These are phyloP conservation scores for Clunio marinus DNA, from an alignment of 2,888 invertebrate species.

Conservation along the genomic window DNA sequence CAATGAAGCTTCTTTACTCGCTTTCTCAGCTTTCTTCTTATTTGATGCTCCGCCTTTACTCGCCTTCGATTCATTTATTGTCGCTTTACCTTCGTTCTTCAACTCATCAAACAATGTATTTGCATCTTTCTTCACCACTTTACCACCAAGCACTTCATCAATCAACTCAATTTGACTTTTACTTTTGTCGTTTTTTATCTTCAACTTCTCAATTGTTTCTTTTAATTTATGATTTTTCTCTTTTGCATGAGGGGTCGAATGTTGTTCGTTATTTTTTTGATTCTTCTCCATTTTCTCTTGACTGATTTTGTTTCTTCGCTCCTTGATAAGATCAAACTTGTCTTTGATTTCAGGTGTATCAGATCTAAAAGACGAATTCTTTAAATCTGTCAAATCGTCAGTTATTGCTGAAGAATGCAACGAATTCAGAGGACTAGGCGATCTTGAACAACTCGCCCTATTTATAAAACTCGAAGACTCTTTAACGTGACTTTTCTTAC, in stretches of 20 bases:
- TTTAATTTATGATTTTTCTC: constrained; percentile 55
- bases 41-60: not conserved
- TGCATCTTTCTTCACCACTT: constrained; percentile 40
- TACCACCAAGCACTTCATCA: constrained; percentile 41
- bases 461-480: constrained; percentile 41
- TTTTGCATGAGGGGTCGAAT: not conserved
- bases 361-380: constrained; percentile 35
- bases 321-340: constrained; percentile 61
- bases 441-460: constrained; percentile 43
- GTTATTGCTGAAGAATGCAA: constrained; percentile 40
- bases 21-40: not conserved
- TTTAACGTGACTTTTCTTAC: constrained; percentile 42
- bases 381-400: constrained; percentile 39
- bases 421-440: constrained; percentile 41
- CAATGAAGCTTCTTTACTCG: not conserved
- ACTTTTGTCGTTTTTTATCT: constrained; percentile 51
- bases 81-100: not conserved
- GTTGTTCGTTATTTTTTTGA: constrained; percentile 32
- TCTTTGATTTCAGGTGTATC: constrained; percentile 50
- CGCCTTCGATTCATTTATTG: not conserved
- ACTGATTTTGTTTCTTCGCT: constrained; percentile 54
- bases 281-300: constrained; percentile 22
- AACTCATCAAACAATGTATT: not conserved
- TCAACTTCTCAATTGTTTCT: constrained; percentile 62
- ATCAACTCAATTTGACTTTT: constrained; percentile 40